Evolutionary conservation across 2,113 vertebrate genomes (phyloP), one percentile per base, ranked within the genome.

Genomic region (Pluvialis apricaria): DNA sequence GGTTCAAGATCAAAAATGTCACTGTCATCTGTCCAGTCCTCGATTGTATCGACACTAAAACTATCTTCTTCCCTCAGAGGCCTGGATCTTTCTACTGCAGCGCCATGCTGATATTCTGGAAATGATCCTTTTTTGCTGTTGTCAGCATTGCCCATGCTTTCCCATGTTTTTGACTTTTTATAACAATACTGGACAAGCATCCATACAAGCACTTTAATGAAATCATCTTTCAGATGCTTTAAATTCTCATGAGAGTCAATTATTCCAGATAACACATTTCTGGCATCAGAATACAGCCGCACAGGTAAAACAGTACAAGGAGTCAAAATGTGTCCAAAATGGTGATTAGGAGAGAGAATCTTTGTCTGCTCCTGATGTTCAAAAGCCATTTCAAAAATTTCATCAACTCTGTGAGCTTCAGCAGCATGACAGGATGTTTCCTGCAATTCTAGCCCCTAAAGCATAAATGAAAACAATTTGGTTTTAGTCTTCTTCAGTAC

Each of bases 401-500:
- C 99, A 77, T 99, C 99, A 70, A 99, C 99, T 93, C 98, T 98
- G 82, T 98, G 98, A 47, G 99, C 99, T 98, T 99, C 99, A 88
- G 99, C 99, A 17, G 99, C 99, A 93, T 99, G 99, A 94, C 99
- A 99, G 21, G 99, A 99, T 5, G 99, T 99, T 97, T 99, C 99
- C 97, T 99, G 99, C 70, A 99, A 97, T 98, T 99, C 99, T 85
- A 99, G 96, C 15, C 99, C 99, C 99, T 99, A 97, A 58, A 95
- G 68, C 81, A 77, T 22, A 95, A 90, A 94, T 15, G 18, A 52
- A 93, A 96, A 83, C 20, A 62, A 25, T 31, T 31, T 79, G 24
- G 34, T 16, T 88, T 96, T 77, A 89, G 32, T 57, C 47, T 76
- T n/a, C 20, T 61, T 4, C 52, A 57, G 9, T 13, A 61, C 21